Evolutionary conservation across 2,888 invertebrate genomes (phyloP).

Genomic region (Caenorhabditis parvicauda): DNA sequence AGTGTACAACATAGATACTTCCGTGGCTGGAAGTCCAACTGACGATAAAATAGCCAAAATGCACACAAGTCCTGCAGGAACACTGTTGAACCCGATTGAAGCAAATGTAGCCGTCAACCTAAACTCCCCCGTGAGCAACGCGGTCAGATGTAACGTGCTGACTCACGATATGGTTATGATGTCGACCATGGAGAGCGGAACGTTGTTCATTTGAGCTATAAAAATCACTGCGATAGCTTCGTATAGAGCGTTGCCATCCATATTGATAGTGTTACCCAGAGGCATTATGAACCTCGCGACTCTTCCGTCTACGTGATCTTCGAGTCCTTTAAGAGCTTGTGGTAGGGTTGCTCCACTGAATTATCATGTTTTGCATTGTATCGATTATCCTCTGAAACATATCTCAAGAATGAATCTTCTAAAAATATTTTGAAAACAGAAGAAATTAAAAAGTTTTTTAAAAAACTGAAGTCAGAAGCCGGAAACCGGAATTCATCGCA

Average conservation of each 20-base stretch:
- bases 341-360: constrained; percentile 71
- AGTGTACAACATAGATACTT: constrained; percentile 64
- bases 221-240: constrained; percentile 81
- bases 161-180: constrained; percentile 78
- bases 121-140: constrained; percentile 12
- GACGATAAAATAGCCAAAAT: constrained; percentile 64
- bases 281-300: constrained; percentile 71
- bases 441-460: too few species aligned
- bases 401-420: too few species aligned
- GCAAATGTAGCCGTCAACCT: constrained; percentile 93
- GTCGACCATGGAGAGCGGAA: constrained; percentile 77
- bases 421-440: not conserved
- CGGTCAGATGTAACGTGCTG: constrained; percentile 9
- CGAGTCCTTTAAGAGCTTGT: constrained; percentile 71
- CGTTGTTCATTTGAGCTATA: constrained; percentile 81
- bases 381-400: not conserved
- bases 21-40: constrained; percentile 64
- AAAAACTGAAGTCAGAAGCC: too few species aligned
- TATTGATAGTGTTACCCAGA: constrained; percentile 71
- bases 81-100: constrained; percentile 93
- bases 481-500: too few species aligned
- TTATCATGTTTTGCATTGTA: not conserved
- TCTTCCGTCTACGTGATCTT: constrained; percentile 70
- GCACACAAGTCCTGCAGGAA: constrained; percentile 65
- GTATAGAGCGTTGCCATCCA: constrained; percentile 72